These are phyloP conservation scores for Oscheius sp. DNA, from an alignment of 2,888 invertebrate genomes.

Conservation along the genomic window DNA sequence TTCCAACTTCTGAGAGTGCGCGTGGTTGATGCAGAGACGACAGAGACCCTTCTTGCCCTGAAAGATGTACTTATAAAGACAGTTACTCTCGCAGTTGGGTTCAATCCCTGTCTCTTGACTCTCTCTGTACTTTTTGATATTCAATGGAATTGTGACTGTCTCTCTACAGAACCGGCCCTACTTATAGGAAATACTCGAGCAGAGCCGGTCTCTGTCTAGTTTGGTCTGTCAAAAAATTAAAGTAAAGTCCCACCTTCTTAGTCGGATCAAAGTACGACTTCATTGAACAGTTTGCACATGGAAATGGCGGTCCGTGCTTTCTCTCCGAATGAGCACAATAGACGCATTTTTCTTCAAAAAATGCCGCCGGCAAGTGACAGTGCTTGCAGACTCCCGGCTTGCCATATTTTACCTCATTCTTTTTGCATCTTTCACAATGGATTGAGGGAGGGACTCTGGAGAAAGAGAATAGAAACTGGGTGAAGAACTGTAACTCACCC, in stretches of 20 bases:
- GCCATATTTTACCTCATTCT: constrained; percentile 68
- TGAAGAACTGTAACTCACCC: constrained; percentile 16
- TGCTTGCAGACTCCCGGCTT: constrained; percentile 64
- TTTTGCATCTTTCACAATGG: constrained; percentile 64
- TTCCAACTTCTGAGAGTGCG: constrained; percentile 41
- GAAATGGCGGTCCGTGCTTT: constrained; percentile 59
- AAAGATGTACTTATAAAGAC: not conserved
- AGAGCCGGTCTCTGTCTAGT: too few relatives aligned
- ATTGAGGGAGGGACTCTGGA: constrained; percentile 16
- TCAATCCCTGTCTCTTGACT: not conserved
- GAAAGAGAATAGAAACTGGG: not conserved
- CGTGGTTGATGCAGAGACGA: constrained; percentile 55
- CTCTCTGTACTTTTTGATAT: not conserved
- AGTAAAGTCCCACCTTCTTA: constrained; percentile 38
- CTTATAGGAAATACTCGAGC: too few relatives aligned
- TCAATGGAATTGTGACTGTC: too few relatives aligned
- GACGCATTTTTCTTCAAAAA: constrained; percentile 63
- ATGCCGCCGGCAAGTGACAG: constrained; percentile 68
- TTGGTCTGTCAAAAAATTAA: not conserved
- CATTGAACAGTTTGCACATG: constrained; percentile 61
- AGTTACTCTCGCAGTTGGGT: not conserved
- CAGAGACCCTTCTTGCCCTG: constrained; percentile 45
- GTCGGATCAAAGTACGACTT: constrained; percentile 59
- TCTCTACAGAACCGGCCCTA: too few relatives aligned
- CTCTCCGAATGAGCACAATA: constrained; percentile 65